These are phyloP conservation scores for Micromesistius poutassou DNA, from an alignment of 2,797 vertebrate genomes.

Conservation along the genomic window DNA sequence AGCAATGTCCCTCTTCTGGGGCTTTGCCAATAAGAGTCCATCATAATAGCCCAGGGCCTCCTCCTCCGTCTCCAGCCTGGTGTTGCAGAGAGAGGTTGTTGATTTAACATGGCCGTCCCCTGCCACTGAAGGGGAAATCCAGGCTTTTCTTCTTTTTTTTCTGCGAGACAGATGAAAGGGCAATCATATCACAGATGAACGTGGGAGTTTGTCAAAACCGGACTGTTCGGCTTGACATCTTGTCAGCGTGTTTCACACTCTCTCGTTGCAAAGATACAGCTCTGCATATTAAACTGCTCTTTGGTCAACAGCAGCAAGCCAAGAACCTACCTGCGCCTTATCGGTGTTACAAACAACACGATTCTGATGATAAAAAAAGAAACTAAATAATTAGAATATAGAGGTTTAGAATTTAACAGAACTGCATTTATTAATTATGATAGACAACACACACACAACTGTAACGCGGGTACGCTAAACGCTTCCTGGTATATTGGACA, in stretches of 20 bases:
- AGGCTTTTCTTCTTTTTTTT: neutral
- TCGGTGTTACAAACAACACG: neutral
- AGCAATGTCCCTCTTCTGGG: slow-evolving; percentile 33
- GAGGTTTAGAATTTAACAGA: neutral
- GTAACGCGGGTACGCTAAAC: too few species aligned
- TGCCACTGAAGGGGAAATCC: slow-evolving; percentile 16
- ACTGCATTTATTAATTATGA: neutral
- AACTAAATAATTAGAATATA: neutral
- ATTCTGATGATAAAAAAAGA: neutral
- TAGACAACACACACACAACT: neutral
- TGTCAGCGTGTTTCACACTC: slow-evolving; percentile 48
- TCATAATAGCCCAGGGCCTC: slow-evolving; percentile 42
- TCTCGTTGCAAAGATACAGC: slow-evolving; percentile 25
- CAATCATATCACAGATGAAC: slow-evolving; percentile 43
- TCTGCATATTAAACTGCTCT: slow-evolving; percentile 48
- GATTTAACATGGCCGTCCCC: slow-evolving; percentile 15
- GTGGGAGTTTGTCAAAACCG: slow-evolving; percentile 39
- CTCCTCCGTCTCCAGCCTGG: slow-evolving; percentile 18
- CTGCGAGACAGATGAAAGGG: slow-evolving; percentile 45
- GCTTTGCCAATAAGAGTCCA: slow-evolving; percentile 36
- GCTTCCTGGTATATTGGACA: too few species aligned
- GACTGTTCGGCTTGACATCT: slow-evolving; percentile 42
- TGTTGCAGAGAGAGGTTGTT: slow-evolving; percentile 24
- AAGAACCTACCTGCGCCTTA: neutral
- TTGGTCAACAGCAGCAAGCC: neutral